These are phyloP conservation scores for Pammene aurita DNA, from an alignment of 2,888 invertebrate genomes.

Conservation along the genomic window DNA sequence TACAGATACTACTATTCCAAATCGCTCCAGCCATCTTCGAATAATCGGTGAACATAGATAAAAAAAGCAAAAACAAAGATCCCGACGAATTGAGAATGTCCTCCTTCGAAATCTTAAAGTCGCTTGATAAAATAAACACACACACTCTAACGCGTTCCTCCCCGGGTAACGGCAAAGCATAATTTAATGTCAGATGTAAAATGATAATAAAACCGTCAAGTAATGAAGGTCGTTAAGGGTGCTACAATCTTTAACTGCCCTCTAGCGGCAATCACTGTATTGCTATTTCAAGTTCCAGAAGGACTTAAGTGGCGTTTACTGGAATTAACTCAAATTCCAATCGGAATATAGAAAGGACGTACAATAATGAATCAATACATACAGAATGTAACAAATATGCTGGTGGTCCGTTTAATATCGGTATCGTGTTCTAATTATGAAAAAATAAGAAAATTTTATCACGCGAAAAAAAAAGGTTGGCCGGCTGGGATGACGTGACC, in stretches of 20 bases:
- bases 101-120: too few species aligned
- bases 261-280: conserved; percentile 18
- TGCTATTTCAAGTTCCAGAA: not conserved
- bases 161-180: conserved; percentile 14
- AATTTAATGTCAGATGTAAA: conserved; percentile 33
- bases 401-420: too few species aligned
- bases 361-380: not conserved
- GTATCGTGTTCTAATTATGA: too few species aligned
- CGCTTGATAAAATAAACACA: conserved; percentile 19
- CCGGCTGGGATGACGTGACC: too few species aligned
- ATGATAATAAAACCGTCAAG: conserved; percentile 38
- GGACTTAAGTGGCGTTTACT: not conserved
- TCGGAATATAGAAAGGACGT: not conserved
- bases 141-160: conserved; percentile 13
- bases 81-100: too few species aligned
- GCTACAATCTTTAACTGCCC: conserved; percentile 30
- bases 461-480: too few species aligned
- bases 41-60: too few species aligned
- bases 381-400: too few species aligned
- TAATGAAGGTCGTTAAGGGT: conserved; percentile 38
- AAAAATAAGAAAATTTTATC: too few species aligned
- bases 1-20: too few species aligned
- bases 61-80: too few species aligned
- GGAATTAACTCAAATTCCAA: not conserved
- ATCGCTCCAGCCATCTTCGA: too few species aligned